Evolutionary conservation across 2,797 vertebrate genomes (phyloP).

Genomic region (Trematomus bernacchii): DNA sequence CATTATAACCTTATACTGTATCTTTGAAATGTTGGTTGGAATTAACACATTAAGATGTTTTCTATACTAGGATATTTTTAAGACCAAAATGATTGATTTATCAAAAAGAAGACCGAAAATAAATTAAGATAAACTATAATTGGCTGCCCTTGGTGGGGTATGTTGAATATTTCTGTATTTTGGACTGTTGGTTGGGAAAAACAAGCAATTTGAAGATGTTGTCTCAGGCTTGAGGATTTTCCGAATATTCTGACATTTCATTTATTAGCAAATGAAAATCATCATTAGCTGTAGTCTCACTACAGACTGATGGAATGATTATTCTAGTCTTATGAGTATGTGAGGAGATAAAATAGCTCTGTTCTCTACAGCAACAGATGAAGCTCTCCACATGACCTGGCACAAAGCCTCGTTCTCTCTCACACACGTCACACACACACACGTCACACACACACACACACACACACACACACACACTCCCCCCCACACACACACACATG

Average conservation of each 20-base stretch:
- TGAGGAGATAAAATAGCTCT: conserved; percentile 38
- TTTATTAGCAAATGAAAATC: neutral
- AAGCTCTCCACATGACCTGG: conserved; percentile 78
- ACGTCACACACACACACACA: conserved; percentile 22
- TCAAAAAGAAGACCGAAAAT: too few species aligned
- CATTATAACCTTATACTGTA: too few species aligned
- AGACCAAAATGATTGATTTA: too few species aligned
- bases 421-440: conserved; percentile 18
- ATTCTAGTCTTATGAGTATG: conserved; percentile 24
- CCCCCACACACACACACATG: conserved; percentile 12
- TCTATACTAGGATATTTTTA: too few species aligned
- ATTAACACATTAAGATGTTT: too few species aligned
- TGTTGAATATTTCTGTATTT: neutral
- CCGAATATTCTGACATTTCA: neutral
- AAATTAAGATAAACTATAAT: neutral
- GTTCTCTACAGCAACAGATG: conserved; percentile 72
- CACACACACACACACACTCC: conserved; percentile 17
- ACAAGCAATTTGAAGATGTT: neutral
- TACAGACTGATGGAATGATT: conserved; percentile 33
- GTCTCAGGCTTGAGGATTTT: neutral
- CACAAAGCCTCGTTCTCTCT: conserved; percentile 30
- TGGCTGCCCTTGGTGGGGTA: neutral
- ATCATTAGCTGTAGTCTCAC: neutral
- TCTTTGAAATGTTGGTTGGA: too few species aligned
- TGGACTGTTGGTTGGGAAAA: neutral